Conservation (phyloP, 2,113 vertebrate species). For the Sakesphorus luctuosus region DNA sequence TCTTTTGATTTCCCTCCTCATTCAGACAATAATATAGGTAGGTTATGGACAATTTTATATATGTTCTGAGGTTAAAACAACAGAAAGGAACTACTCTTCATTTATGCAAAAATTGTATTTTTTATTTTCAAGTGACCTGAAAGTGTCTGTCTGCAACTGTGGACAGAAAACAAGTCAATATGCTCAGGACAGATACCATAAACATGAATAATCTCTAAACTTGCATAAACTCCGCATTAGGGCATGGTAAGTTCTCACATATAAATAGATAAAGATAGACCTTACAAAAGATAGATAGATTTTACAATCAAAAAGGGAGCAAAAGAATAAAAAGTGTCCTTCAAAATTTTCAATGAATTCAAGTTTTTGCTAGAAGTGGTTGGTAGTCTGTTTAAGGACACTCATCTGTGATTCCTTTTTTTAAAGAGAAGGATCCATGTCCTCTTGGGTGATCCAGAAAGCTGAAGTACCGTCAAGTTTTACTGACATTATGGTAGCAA, state of each 20-base stretch:
- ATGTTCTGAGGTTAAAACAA: background rate
- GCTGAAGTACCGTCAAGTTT: background rate
- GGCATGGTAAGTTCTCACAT: background rate
- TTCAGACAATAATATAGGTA: background rate
- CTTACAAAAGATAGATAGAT: background rate
- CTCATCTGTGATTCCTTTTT: background rate
- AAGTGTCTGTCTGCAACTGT: background rate
- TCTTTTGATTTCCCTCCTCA: background rate
- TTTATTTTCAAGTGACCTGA: background rate
- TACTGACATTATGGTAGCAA: background rate
- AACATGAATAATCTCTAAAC: background rate
- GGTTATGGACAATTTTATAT: background rate
- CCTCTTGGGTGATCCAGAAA: background rate
- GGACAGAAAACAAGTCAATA: background rate
- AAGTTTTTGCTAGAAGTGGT: background rate
- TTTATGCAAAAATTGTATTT: background rate
- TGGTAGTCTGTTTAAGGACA: background rate
- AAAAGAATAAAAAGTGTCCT: background rate
- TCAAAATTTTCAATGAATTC: background rate
- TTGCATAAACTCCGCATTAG: background rate
- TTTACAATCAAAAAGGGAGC: background rate
- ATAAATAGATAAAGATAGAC: background rate
- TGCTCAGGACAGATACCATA: background rate
- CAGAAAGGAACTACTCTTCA: background rate
- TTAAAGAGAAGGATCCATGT: background rate